Conservation (phyloP, 2,888 invertebrate genomes). For the Steromphala cineraria region DNA sequence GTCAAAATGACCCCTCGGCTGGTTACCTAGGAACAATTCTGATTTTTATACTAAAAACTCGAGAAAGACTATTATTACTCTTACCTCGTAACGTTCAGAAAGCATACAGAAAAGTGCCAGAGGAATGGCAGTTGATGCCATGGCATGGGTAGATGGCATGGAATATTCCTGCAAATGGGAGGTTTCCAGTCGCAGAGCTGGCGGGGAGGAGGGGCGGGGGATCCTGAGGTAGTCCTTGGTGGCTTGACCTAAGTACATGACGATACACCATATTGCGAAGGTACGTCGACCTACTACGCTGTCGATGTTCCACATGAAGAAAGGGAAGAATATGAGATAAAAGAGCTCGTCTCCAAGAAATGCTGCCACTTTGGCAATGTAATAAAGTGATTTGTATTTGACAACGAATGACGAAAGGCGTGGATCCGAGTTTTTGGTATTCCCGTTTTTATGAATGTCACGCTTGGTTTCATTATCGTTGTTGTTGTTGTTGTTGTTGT, state of each 20-base stretch:
- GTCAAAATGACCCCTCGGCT: no score
- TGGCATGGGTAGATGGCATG: conserved; percentile 67
- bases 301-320: conserved; percentile 61
- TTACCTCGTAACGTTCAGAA: conserved; percentile 59
- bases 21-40: no score
- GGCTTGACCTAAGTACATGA: conserved; percentile 64
- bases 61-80: neutral
- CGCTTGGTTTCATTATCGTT: neutral
- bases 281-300: conserved; percentile 47
- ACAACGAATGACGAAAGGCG: conserved; percentile 26
- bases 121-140: conserved; percentile 63
- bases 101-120: conserved; percentile 47
- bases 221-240: conserved; percentile 60
- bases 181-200: conserved; percentile 59
- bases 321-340: conserved; percentile 57
- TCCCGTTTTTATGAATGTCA: neutral
- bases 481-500: conserved; percentile 7
- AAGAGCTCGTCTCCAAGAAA: conserved; percentile 64
- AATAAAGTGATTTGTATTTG: conserved; percentile 47
- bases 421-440: neutral
- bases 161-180: conserved; percentile 58
- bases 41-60: no score
- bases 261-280: conserved; percentile 55
- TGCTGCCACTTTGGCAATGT: conserved; percentile 52
- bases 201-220: conserved; percentile 62